These are phyloP conservation scores for Paracanthobrama guichenoti DNA, from an alignment of 2,113 vertebrate genomes.

Conservation along the genomic window DNA sequence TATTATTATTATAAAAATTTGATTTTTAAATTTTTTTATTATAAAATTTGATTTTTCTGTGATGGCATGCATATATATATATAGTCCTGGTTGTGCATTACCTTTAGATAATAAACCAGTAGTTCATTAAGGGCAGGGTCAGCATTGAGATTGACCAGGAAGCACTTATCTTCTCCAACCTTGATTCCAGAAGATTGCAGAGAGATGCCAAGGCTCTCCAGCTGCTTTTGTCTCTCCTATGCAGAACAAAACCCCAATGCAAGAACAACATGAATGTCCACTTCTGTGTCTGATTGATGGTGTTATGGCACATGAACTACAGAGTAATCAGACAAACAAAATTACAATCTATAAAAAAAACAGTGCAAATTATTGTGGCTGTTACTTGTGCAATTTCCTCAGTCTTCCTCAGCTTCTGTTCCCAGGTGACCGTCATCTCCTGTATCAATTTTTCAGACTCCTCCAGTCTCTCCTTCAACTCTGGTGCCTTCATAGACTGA, in stretches of 20 bases:
- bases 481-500: conserved; percentile 88
- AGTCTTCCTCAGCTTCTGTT: conserved; percentile 85
- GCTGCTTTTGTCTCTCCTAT: conserved; percentile 91
- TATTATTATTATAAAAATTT: too few relatives aligned
- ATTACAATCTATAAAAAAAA: conserved; percentile 32
- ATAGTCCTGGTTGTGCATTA: conserved; percentile 55
- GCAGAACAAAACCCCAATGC: conserved; percentile 33
- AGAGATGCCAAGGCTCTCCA: conserved; percentile 94
- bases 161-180: conserved; percentile 92
- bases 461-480: conserved; percentile 84
- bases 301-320: background rate
- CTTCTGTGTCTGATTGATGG: background rate
- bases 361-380: background rate
- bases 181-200: conserved; percentile 95
- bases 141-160: conserved; percentile 93
- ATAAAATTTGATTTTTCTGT: too few relatives aligned
- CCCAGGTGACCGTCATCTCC: conserved; percentile 90
- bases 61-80: too few relatives aligned
- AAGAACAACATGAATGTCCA: background rate
- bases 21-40: too few relatives aligned
- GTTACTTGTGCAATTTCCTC: conserved; percentile 85
- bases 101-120: conserved; percentile 96
- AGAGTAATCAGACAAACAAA: background rate
- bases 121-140: conserved; percentile 97
- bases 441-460: conserved; percentile 88